Conservation (phyloP, 1,140 invertebrate genomes). For the Ceratitis capitata region DNA sequence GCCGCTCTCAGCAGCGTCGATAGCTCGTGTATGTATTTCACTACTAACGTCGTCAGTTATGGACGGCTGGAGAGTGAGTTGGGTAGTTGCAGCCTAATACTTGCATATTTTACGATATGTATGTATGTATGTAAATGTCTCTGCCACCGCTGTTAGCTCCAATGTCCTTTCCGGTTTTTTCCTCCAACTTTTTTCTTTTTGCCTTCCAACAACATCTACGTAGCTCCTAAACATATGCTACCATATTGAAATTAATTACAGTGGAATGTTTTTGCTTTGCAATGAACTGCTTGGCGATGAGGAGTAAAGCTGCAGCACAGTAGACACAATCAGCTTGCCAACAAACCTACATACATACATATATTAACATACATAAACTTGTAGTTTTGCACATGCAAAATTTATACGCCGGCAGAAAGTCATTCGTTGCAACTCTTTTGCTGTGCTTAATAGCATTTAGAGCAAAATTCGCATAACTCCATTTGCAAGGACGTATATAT, state of each 20-base stretch:
- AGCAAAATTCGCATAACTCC: background rate
- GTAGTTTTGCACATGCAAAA: background rate
- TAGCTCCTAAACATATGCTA: background rate
- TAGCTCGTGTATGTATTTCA: too few species aligned
- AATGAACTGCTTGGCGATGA: background rate
- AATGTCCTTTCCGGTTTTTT: background rate
- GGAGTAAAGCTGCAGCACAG: background rate
- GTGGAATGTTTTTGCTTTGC: conserved; percentile 6
- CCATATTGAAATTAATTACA: conserved; percentile 30
- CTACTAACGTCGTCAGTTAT: too few species aligned
- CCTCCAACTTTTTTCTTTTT: too few species aligned
- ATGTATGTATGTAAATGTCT: too few species aligned
- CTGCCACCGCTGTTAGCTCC: background rate
- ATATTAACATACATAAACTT: conserved; percentile 9
- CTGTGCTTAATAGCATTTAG: background rate
- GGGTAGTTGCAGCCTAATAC: too few species aligned
- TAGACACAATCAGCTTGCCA: background rate
- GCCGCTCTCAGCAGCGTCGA: too few species aligned
- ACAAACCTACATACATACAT: background rate
- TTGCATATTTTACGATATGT: too few species aligned
- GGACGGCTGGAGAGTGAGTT: too few species aligned
- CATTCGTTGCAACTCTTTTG: conserved; percentile 10
- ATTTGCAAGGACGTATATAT: too few species aligned
- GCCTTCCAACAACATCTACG: too few species aligned
- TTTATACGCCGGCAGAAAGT: background rate